These are phyloP conservation scores for Malurus melanocephalus DNA, from an alignment of 2,113 vertebrate genomes.

Conservation along the genomic window DNA sequence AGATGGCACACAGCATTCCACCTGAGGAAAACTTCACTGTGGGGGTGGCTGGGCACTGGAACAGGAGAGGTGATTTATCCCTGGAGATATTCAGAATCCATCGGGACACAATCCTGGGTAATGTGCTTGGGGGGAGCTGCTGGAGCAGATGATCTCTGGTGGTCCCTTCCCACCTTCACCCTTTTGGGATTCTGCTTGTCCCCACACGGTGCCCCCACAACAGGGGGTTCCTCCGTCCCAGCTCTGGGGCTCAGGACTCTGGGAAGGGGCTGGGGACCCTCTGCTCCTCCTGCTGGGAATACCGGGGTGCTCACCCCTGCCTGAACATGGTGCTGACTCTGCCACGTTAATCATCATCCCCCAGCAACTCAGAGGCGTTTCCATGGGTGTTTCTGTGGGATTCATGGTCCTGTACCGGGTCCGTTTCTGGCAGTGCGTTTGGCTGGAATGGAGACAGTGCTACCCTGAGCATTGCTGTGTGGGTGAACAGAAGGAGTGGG, in stretches of 20 bases:
- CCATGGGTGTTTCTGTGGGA: neutral
- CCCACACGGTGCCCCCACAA: accelerated
- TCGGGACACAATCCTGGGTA: neutral
- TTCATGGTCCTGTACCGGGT: neutral
- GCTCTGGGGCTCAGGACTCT: neutral
- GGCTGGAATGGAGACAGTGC: neutral
- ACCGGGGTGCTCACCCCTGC: accelerated
- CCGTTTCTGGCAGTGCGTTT: neutral
- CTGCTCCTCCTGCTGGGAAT: neutral
- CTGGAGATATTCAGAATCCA: neutral
- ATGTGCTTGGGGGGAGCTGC: neutral
- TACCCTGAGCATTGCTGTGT: neutral
- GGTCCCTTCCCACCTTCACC: neutral
- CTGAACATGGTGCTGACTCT: neutral
- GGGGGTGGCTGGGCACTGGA: neutral
- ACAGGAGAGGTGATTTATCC: neutral
- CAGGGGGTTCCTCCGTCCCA: accelerated
- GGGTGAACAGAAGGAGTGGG: neutral
- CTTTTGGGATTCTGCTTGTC: neutral
- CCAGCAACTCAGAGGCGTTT: neutral
- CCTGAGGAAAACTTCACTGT: neutral
- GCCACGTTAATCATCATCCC: accelerated
- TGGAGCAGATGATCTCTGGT: neutral
- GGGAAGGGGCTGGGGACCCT: neutral
- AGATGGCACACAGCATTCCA: neutral